These are phyloP conservation scores for Calidris pugnax DNA, from an alignment of 2,113 vertebrate species.

Conservation along the genomic window DNA sequence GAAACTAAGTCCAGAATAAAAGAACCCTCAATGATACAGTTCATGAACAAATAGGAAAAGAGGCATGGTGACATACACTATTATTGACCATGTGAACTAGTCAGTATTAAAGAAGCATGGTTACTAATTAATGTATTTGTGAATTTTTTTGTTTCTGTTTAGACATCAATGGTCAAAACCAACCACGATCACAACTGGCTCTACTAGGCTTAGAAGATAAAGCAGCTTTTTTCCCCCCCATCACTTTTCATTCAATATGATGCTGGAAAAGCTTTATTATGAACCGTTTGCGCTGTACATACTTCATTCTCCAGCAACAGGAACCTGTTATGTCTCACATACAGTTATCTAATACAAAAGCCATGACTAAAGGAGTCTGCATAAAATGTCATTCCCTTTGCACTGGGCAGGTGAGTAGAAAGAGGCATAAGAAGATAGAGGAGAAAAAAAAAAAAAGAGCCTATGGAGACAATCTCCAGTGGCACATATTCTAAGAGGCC, in stretches of 20 bases:
- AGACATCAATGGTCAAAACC: not conserved
- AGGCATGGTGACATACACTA: not conserved
- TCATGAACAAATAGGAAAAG: not conserved
- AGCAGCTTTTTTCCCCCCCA: not conserved
- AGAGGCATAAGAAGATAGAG: not conserved
- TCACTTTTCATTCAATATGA: not conserved
- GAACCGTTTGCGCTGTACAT: not conserved
- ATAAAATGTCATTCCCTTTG: not conserved
- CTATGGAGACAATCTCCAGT: not conserved
- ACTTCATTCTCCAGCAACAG: not conserved
- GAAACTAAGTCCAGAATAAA: not conserved
- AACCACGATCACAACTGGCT: accelerated
- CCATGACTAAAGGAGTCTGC: not conserved
- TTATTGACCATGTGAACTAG: not conserved
- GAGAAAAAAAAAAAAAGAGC: too few species aligned
- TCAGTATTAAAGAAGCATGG: not conserved
- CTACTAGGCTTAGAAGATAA: not conserved
- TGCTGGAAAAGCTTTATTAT: not conserved
- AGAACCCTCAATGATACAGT: not conserved
- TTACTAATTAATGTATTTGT: not conserved
- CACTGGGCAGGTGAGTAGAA: not conserved
- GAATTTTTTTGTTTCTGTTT: not conserved
- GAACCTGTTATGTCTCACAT: accelerated
- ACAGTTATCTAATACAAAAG: not conserved
- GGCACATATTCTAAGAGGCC: not conserved